A percentile compares a stretch with the other conserved stretches of the same genome.
These are phyloP conservation scores for Pseudomyrmex flavicornis DNA, from an alignment of 1,140 invertebrate genomes.

Conservation along the genomic window DNA sequence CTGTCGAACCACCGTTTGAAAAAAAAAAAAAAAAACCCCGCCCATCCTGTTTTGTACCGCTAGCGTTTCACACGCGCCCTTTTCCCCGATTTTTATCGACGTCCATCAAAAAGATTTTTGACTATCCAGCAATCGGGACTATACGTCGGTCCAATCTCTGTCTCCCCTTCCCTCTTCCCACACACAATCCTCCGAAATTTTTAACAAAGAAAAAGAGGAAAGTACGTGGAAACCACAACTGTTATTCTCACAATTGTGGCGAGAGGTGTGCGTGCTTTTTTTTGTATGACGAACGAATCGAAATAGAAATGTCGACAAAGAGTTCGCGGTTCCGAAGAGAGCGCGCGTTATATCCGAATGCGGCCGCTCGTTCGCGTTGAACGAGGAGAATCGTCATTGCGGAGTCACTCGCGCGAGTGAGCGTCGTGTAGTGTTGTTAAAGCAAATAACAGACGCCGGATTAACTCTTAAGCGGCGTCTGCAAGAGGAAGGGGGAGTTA, in stretches of 20 bases:
- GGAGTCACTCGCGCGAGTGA: slow-evolving; percentile 40
- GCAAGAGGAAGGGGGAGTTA: slow-evolving; percentile 57
- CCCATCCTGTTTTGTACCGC: slow-evolving; percentile 30
- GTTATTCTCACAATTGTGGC: slow-evolving; percentile 50
- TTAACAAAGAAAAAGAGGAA: slow-evolving; percentile 41
- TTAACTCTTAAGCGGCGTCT: slow-evolving; percentile 65
- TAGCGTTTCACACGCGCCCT: slow-evolving; percentile 34
- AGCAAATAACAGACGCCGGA: slow-evolving; percentile 42
- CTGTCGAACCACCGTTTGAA: slow-evolving; percentile 13
- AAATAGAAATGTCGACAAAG: slow-evolving; percentile 20
- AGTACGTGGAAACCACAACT: slow-evolving; percentile 46
- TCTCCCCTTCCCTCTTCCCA: no score
- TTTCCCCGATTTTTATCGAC: slow-evolving; percentile 52
- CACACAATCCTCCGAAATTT: not conserved
- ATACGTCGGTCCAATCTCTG: not conserved
- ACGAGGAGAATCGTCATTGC: slow-evolving; percentile 40
- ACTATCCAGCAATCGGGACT: slow-evolving; percentile 42
- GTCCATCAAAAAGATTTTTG: slow-evolving; percentile 50
- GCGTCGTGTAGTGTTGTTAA: slow-evolving; percentile 60
- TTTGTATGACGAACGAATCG: slow-evolving; percentile 22
- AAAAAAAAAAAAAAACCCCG: not conserved
- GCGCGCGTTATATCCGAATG: slow-evolving; percentile 3
- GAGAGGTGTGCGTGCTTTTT: slow-evolving; percentile 37
- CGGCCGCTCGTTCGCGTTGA: slow-evolving; percentile 17
- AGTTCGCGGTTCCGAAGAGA: no score